Evolutionary conservation across 2,888 invertebrate species (phyloP).

Genomic region (Temnothorax ravouxi): DNA sequence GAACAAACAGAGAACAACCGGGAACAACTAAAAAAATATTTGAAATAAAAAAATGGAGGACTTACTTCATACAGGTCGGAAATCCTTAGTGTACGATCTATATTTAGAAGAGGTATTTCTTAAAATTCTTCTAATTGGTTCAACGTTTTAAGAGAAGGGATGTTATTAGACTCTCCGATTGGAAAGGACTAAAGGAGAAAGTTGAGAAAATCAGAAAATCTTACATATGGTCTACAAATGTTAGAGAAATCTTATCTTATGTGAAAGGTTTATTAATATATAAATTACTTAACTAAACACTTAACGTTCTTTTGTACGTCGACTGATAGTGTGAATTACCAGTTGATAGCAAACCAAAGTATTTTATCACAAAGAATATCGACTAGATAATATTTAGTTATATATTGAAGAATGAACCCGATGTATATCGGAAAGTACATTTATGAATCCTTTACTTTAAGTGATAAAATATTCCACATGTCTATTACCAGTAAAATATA

Average conservation of each 20-base stretch:
- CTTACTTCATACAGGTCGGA: no score
- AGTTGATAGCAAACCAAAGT: conserved; percentile 1
- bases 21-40: no score
- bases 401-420: neutral
- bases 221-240: neutral
- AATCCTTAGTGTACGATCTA: neutral
- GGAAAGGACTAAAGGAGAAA: neutral
- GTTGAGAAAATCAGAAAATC: neutral
- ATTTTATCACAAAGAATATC: conserved; percentile 5
- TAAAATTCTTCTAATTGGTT: neutral
- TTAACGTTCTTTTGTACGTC: conserved; percentile 18
- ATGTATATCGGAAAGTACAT: neutral
- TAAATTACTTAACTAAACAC: neutral
- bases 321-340: conserved; percentile 2
- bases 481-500: conserved; percentile 4
- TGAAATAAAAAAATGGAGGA: no score
- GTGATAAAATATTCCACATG: neutral
- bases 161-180: neutral
- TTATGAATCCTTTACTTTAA: neutral
- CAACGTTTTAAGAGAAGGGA: neutral
- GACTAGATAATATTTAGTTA: neutral
- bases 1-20: no score
- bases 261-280: neutral
- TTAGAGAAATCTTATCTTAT: neutral
- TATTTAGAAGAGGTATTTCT: neutral